Evolutionary conservation across 2,113 vertebrate genomes (phyloP), one percentile per base, ranked within the genome.

Genomic region (Gila orcuttii): DNA sequence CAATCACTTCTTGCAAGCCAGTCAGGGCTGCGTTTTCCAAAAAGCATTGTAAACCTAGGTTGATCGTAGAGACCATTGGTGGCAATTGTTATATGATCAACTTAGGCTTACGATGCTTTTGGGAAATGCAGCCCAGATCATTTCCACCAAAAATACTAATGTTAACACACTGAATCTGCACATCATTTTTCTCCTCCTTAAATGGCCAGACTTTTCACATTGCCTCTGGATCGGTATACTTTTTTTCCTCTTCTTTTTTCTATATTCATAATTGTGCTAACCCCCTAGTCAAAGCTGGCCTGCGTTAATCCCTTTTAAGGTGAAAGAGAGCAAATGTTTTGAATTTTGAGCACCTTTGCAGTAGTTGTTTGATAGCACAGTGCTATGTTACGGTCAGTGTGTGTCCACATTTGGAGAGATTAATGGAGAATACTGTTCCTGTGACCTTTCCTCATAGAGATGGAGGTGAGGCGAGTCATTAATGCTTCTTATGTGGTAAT

Each of bases 401-500:
- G 95, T 96, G 95, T 96, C 96, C 96, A 96, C 96, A 96, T 95
- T 96, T 94, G 93, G 95, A 94, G 96, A 96, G 96, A 97, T 96
- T 96, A 96, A 97, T 96, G 96, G 95, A 90, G 93, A 96, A 96
- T 96, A 96, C 96, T 96, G 96, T 96, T 96, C 95, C 94, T 93
- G 95, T 97, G 96, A 97, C 96, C 96, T 97, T 97, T 97, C 95
- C 95, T 95, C 96, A 95, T 96, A 95, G 96, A 96, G 96, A 95
- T 97, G 96, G 96, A 97, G 96, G 96, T 97, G 96, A 97, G 96
- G 95, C 92, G 92, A 95, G 96, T 96, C 96, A 96, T 97, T 96
- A 97, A 97, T 96, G 96, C 96, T 96, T 96, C 96, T 97, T 97
- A 97, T 96, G 96, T 96, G 96, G 96, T 97, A 97, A 97, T 97